phyloP scores from a whole-genome alignment of 2,113 vertebrate species.

The Mustela lutreola region DNA sequence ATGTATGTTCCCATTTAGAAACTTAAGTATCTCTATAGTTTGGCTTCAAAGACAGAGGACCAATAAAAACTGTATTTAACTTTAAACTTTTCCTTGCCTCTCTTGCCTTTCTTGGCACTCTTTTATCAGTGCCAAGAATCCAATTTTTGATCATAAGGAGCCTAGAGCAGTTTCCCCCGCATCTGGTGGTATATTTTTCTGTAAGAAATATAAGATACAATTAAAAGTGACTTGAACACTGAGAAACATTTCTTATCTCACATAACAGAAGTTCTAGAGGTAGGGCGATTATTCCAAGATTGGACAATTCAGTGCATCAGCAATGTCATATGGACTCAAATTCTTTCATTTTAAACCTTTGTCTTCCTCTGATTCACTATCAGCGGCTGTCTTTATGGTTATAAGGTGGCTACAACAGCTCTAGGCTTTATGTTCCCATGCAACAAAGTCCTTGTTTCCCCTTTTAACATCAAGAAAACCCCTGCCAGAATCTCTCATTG shows the following conservation, averaged over 20 bases:
- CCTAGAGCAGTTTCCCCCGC: background rate
- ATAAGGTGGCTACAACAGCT: background rate
- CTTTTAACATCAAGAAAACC: background rate
- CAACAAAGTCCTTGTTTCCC: background rate
- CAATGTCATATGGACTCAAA: background rate
- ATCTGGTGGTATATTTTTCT: background rate
- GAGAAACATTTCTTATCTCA: slow-evolving; percentile 22
- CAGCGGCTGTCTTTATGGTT: background rate
- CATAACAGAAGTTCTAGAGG: background rate
- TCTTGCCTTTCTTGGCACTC: background rate
- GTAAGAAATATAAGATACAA: slow-evolving; percentile 13
- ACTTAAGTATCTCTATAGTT: background rate
- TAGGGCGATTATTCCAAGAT: background rate
- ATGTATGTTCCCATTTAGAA: background rate
- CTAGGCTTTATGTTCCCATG: background rate
- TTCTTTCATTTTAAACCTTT: slow-evolving; percentile 13
- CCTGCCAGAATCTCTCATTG: background rate
- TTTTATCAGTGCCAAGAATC: slow-evolving; percentile 45
- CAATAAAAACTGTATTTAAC: slow-evolving; percentile 34
- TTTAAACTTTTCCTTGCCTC: slow-evolving; percentile 7
- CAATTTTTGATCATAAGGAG: background rate
- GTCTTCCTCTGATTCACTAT: background rate
- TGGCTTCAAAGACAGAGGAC: background rate
- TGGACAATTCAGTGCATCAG: background rate
- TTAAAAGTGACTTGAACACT: slow-evolving; percentile 14